A percentile compares a stretch with the other conserved stretches of the same genome.
Conservation (phyloP, 2,113 vertebrate species). For the Petroica traversi region DNA sequence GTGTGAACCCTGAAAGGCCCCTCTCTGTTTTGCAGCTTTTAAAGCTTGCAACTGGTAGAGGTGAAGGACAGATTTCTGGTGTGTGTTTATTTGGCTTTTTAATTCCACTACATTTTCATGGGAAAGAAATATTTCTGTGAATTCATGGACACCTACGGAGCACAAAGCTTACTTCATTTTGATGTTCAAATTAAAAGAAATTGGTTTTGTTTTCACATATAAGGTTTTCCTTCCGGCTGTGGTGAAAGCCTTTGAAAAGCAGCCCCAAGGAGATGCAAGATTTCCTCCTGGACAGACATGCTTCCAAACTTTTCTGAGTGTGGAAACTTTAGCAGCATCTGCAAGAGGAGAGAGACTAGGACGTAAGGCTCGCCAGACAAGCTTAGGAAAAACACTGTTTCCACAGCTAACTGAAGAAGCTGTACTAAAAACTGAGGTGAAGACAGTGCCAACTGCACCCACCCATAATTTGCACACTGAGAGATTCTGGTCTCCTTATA, state of each 20-base stretch:
- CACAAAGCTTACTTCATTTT: not conserved
- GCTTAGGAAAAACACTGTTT: slow-evolving; percentile 19
- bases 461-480: not conserved
- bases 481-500: not conserved
- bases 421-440: not conserved
- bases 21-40: not conserved
- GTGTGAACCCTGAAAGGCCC: not conserved
- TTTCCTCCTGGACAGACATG: not conserved
- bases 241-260: slow-evolving; percentile 58
- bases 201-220: slow-evolving; percentile 37
- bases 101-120: not conserved
- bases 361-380: not conserved
- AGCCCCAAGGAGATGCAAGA: slow-evolving; percentile 49
- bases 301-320: slow-evolving; percentile 49
- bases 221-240: not conserved
- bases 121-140: not conserved
- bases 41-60: not conserved
- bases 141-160: not conserved
- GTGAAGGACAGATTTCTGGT: not conserved
- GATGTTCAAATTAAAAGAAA: slow-evolving; percentile 11
- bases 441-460: not conserved
- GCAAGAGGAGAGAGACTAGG: not conserved
- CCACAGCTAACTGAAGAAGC: slow-evolving; percentile 33
- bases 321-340: slow-evolving; percentile 43
- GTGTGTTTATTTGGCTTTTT: not conserved